A percentile compares a stretch with the other conserved stretches of the same genome.
These are phyloP conservation scores for Barypeithes pellucidus DNA, from an alignment of 2,888 invertebrate species.

Conservation along the genomic window DNA sequence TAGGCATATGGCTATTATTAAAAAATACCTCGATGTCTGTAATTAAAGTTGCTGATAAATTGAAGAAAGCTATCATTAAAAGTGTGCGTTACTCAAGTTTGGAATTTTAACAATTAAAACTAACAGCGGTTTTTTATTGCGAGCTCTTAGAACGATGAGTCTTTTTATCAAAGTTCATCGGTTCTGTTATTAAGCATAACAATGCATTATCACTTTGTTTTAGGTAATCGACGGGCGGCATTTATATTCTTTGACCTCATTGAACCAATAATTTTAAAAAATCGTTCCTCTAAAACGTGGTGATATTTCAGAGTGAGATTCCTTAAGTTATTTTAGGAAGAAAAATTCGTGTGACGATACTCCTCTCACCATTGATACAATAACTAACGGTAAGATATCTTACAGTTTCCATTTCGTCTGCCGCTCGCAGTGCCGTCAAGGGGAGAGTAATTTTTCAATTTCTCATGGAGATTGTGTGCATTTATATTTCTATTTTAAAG, in stretches of 20 bases:
- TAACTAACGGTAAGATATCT: no score
- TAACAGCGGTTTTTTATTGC: conserved; percentile 4
- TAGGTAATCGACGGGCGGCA: background rate
- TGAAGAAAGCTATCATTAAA: conserved; percentile 35
- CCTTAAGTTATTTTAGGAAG: no score
- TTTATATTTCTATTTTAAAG: no score
- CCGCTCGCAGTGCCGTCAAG: no score
- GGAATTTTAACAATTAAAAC: conserved; percentile 13
- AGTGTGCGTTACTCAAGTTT: conserved; percentile 16
- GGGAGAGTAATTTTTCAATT: no score
- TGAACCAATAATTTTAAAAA: background rate
- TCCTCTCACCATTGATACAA: no score
- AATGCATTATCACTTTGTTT: background rate
- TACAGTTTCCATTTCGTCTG: no score
- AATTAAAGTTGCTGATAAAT: conserved; percentile 48
- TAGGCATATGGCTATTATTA: conserved; percentile 23
- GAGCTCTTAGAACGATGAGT: background rate
- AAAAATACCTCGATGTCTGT: conserved; percentile 32
- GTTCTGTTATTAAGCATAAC: background rate
- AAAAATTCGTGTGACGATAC: no score
- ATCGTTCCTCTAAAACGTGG: no score
- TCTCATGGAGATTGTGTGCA: no score
- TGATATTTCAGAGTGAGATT: no score
- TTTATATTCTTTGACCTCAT: background rate
- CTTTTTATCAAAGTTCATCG: background rate